Evolutionary conservation across 2,113 vertebrate species (phyloP), one percentile per base, ranked within the genome.

Genomic region (Myocastor coypus): DNA sequence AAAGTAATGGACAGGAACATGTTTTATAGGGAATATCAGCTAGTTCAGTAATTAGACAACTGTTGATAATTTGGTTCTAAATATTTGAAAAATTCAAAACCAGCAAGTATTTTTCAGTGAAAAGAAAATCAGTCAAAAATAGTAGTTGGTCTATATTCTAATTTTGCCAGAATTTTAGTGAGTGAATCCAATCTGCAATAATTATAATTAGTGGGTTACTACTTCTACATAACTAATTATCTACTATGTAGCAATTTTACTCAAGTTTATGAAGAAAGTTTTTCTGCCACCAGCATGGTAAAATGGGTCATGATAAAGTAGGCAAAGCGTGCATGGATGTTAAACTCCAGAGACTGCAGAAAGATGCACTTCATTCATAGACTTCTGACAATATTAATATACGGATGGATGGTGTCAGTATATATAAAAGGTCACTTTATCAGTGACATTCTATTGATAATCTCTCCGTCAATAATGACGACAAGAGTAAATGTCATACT

Each of bases 371-470:
- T 34, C 20, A 91, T 83, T 86, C 34, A 84, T 11, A 63, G 57
- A 63, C 28, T 63, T 61, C 52, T 46, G 57, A 89, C 63, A 83
- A 84, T 92, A 92, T 85, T 95, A 96, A 94, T 40, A n/a, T 75
- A 61, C 52, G 22, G 14, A 42, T 78, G 91, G 69, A 91, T 83
- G 86, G 22, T 61, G 52, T 30, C 46, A 85, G 52, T 91, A 83
- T 83, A 80, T 89, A 80, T 87, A 78, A 97, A 97, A 97, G 94
- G 93, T 96, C 94, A 95, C 63, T 93, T 94, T 81, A 94, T 89
- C 37, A 92, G 22, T 94, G 97, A 84, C 52, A 92, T 89, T 94
- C 80, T 5, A 61, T 91, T 82, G 64, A 59, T 97, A 97, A 97
- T 96, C 90, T 91, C 92, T 80, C 71, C 63, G 82, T 96, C 89